Evolutionary conservation across 2,113 vertebrate species (phyloP).

Genomic region (Clinocottus analis): DNA sequence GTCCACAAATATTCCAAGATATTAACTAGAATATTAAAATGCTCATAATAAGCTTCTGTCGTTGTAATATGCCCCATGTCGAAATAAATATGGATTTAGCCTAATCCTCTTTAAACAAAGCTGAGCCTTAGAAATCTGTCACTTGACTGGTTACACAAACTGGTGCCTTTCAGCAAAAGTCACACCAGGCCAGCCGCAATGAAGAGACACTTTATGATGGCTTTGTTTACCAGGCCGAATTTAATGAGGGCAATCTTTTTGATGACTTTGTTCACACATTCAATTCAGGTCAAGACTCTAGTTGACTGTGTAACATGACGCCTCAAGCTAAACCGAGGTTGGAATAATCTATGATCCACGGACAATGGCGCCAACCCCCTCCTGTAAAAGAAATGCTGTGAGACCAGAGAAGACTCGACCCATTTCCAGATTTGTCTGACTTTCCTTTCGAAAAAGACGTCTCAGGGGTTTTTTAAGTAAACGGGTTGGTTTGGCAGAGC

Average conservation of each 20-base stretch:
- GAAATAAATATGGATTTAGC: conserved; percentile 46
- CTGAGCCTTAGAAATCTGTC: conserved; percentile 50
- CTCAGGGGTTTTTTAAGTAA: conserved; percentile 67
- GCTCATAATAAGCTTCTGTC: conserved; percentile 20
- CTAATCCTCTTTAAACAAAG: conserved; percentile 63
- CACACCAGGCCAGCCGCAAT: conserved; percentile 68
- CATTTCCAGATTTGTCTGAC: conserved; percentile 41
- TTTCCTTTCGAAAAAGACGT: conserved; percentile 27
- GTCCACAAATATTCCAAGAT: not conserved
- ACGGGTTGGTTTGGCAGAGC: conserved; percentile 66
- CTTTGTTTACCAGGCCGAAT: conserved; percentile 40
- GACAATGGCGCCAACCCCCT: conserved; percentile 58
- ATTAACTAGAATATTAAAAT: conserved; percentile 30
- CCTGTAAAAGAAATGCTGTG: conserved; percentile 30
- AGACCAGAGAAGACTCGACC: conserved; percentile 34
- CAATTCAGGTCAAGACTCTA: conserved; percentile 66
- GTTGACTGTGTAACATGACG: conserved; percentile 72
- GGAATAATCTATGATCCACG: conserved; percentile 66
- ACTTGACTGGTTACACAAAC: conserved; percentile 62
- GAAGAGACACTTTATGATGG: conserved; percentile 63
- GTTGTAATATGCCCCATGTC: conserved; percentile 8
- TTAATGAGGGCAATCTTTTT: conserved; percentile 38
- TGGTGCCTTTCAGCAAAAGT: conserved; percentile 61
- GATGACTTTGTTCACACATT: conserved; percentile 72
- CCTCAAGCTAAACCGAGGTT: conserved; percentile 66